A percentile compares a stretch with the other conserved stretches of the same genome.
These are phyloP conservation scores for Lophotis ruficrista DNA, from an alignment of 2,113 vertebrate genomes.

Conservation along the genomic window DNA sequence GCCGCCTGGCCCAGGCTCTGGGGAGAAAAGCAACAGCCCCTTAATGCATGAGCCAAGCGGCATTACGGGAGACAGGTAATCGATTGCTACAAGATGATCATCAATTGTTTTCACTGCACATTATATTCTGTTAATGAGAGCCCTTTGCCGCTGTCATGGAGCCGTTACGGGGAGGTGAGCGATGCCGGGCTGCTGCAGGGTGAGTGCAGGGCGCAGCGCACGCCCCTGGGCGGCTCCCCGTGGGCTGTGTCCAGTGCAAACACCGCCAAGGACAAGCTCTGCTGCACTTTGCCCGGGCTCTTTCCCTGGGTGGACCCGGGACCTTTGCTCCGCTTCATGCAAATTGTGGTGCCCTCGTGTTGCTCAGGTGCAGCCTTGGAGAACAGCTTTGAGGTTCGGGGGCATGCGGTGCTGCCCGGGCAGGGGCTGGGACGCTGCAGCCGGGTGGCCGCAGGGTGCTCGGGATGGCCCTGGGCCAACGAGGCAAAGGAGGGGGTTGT, in stretches of 20 bases:
- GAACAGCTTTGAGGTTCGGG: fast-evolving
- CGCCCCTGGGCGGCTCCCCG: fast-evolving
- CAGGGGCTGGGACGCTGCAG: background rate
- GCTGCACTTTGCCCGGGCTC: background rate
- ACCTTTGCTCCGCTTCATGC: slow-evolving; percentile 9
- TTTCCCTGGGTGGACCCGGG: background rate
- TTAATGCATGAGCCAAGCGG: background rate
- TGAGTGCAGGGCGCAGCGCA: fast-evolving
- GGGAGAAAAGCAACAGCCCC: background rate
- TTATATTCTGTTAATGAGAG: background rate
- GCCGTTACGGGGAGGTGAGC: background rate
- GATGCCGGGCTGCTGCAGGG: fast-evolving
- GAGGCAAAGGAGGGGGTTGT: background rate
- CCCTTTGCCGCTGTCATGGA: background rate
- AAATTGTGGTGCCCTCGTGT: background rate
- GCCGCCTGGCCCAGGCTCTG: background rate
- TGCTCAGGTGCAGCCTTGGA: background rate
- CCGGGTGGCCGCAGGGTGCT: fast-evolving
- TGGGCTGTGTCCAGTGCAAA: background rate
- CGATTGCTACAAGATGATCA: background rate
- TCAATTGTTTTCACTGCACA: background rate
- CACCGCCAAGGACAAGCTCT: background rate
- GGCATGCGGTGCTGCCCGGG: fast-evolving
- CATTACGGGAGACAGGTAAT: background rate
- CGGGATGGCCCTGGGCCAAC: fast-evolving